Evolutionary conservation across 1,140 invertebrate genomes (phyloP).

Genomic region (Aphis craccivora): DNA sequence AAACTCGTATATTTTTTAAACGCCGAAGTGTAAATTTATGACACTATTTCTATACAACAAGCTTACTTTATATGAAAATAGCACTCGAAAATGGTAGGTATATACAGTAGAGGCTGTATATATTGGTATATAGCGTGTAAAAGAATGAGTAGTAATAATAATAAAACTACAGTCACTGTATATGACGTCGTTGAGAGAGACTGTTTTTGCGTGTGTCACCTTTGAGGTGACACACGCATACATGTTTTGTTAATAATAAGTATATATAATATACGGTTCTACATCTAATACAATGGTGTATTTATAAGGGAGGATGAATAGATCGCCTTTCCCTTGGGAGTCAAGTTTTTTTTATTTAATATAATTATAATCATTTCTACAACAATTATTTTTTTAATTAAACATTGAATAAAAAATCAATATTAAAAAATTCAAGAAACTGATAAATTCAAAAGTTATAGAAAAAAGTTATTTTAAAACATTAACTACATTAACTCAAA

Average conservation of each 20-base stretch:
- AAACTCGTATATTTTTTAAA: not conserved
- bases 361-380: not conserved
- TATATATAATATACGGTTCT: not conserved
- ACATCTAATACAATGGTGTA: not conserved
- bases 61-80: not conserved
- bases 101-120: not conserved
- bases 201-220: not conserved
- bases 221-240: not conserved
- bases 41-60: not conserved
- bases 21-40: not conserved
- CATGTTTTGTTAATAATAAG: not conserved
- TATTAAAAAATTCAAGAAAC: not conserved
- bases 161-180: not conserved
- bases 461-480: not conserved
- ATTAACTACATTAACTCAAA: too few relatives aligned
- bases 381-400: not conserved
- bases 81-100: not conserved
- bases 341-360: not conserved
- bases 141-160: not conserved
- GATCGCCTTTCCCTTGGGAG: not conserved
- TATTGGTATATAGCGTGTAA: not conserved
- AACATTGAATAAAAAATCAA: not conserved
- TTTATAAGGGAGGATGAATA: not conserved
- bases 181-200: not conserved
- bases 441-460: not conserved